phyloP scores from a whole-genome alignment of 2,113 vertebrate genomes.

The Sturnus vulgaris region DNA sequence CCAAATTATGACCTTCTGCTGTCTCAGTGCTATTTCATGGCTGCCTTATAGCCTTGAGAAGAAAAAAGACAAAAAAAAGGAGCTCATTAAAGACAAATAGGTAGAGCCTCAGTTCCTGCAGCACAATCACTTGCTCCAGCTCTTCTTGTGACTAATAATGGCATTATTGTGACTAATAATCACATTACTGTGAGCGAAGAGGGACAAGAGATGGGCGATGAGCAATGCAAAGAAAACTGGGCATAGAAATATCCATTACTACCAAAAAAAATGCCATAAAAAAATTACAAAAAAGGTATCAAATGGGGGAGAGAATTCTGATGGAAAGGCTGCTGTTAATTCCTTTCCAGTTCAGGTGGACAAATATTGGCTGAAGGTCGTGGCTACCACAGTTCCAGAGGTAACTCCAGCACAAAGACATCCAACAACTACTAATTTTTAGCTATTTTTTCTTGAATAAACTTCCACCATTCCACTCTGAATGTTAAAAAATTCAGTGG shows the following conservation, averaged over 20 bases:
- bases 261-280: background rate
- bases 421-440: background rate
- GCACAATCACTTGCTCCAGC: background rate
- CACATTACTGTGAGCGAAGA: background rate
- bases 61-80: background rate
- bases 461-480: background rate
- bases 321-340: background rate
- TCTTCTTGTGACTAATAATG: background rate
- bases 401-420: background rate
- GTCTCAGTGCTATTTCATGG: background rate
- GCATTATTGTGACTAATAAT: background rate
- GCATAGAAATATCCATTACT: background rate
- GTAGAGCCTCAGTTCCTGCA: background rate
- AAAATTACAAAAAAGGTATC: background rate
- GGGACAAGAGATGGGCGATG: background rate
- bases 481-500: background rate
- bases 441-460: background rate
- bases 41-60: background rate
- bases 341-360: background rate
- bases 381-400: background rate
- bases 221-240: background rate
- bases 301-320: background rate
- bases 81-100: background rate
- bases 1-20: constrained; percentile 17
- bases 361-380: background rate